Percentiles rank a stretch among this genome's conserved stretches.
Evolutionary conservation across 2,797 vertebrate genomes (phyloP).

Genomic region (Eidolon dupreanum): DNA sequence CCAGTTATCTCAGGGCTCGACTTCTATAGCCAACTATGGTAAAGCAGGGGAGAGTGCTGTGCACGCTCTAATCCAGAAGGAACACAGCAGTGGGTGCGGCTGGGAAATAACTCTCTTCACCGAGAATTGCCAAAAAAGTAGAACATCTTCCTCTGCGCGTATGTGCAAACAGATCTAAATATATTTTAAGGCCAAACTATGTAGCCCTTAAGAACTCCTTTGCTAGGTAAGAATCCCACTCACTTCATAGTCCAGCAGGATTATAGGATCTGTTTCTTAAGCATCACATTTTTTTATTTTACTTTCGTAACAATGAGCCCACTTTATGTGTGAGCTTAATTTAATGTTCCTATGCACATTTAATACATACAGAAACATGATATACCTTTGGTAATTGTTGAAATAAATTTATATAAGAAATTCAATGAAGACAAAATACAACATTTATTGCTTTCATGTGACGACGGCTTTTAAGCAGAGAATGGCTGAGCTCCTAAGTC

Average conservation of each 20-base stretch:
- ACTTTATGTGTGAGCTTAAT: not conserved
- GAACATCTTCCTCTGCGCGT: not conserved
- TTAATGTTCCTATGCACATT: not conserved
- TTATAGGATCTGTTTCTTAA: not conserved
- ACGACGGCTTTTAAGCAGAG: not conserved
- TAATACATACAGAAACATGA: conserved; percentile 21
- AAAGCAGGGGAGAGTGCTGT: conserved; percentile 23
- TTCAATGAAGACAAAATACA: conserved; percentile 26
- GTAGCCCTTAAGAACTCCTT: not conserved
- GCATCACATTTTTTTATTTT: not conserved
- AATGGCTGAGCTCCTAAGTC: not conserved
- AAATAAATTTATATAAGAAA: conserved; percentile 53
- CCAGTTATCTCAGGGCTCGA: conserved; percentile 84
- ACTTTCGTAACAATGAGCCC: not conserved
- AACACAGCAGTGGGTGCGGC: conserved; percentile 61
- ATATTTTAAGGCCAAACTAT: not conserved
- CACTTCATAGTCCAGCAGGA: not conserved
- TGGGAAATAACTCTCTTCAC: conserved; percentile 68
- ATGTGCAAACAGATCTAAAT: not conserved
- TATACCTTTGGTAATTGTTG: not conserved
- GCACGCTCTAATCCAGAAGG: conserved; percentile 71
- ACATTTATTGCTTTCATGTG: not conserved
- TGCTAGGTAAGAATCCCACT: not conserved
- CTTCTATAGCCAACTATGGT: conserved; percentile 66
- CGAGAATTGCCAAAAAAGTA: conserved; percentile 49